These are phyloP conservation scores for Rhea americana DNA, from an alignment of 2,113 vertebrate genomes.

Conservation along the genomic window DNA sequence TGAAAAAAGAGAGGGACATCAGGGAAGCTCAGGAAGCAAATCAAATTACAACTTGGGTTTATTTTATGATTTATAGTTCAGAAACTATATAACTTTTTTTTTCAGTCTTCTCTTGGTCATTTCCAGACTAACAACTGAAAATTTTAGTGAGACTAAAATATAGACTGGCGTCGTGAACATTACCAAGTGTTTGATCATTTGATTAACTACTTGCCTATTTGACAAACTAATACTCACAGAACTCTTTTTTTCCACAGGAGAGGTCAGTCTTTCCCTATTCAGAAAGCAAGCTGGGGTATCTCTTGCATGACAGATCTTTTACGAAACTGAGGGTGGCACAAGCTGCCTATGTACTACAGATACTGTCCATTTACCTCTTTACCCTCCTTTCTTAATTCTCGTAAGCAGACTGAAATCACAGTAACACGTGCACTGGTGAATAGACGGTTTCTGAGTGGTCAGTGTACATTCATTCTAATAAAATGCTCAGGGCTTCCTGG, in stretches of 20 bases:
- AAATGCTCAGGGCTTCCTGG: conserved; percentile 40
- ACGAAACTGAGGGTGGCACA: background rate
- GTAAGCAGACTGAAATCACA: background rate
- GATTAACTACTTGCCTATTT: background rate
- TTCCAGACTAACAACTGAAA: background rate
- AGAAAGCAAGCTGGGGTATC: background rate
- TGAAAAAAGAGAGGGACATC: background rate
- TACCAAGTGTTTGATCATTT: background rate
- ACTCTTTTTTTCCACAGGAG: background rate
- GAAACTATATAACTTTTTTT: background rate
- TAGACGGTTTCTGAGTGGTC: background rate
- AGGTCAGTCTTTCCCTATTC: background rate
- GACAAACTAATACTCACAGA: background rate
- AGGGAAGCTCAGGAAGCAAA: background rate
- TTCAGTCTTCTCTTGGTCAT: background rate
- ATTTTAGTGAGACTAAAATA: background rate
- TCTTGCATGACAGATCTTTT: background rate
- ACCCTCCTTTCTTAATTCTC: background rate
- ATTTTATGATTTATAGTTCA: background rate
- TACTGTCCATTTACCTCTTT: background rate
- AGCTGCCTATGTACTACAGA: background rate
- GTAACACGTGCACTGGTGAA: background rate
- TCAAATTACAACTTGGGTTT: background rate
- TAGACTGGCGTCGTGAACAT: background rate
- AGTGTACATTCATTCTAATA: conserved; percentile 12